These are phyloP conservation scores for Pogonophryne albipinna DNA, from an alignment of 2,797 vertebrate species.

Conservation along the genomic window DNA sequence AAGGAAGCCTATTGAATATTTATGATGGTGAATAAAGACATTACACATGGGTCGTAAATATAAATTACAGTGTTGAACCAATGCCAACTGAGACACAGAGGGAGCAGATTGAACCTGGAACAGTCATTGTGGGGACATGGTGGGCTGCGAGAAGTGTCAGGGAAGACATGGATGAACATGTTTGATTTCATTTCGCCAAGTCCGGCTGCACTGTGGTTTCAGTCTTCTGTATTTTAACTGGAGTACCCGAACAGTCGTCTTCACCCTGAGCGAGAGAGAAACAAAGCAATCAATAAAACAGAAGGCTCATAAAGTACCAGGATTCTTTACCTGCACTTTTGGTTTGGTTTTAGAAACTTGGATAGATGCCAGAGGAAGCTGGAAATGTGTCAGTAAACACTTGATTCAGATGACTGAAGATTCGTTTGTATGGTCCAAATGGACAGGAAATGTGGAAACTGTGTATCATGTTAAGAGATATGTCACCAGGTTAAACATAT, in stretches of 20 bases:
- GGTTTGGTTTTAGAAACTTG: not conserved
- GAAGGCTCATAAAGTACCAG: not conserved
- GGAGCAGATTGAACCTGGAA: not conserved
- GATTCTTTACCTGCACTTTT: not conserved
- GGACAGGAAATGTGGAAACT: not conserved
- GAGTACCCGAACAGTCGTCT: conserved; percentile 72
- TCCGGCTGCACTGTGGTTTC: conserved; percentile 48
- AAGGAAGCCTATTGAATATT: no score
- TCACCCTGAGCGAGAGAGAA: conserved; percentile 58
- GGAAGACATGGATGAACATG: not conserved
- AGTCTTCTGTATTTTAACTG: conserved; percentile 74
- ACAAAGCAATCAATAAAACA: conserved; percentile 3
- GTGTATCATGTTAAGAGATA: not conserved
- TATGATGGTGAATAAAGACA: not conserved
- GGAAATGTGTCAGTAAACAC: not conserved
- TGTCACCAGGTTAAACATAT: not conserved
- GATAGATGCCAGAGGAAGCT: not conserved
- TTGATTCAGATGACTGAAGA: no score
- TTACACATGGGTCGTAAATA: not conserved
- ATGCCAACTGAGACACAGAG: not conserved
- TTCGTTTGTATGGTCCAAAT: no score
- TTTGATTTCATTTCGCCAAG: conserved; percentile 7
- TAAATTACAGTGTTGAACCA: conserved; percentile 4
- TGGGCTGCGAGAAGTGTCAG: not conserved
- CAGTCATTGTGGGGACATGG: conserved; percentile 1